These are phyloP conservation scores for Patella depressa DNA, from an alignment of 2,888 invertebrate species.

Conservation along the genomic window DNA sequence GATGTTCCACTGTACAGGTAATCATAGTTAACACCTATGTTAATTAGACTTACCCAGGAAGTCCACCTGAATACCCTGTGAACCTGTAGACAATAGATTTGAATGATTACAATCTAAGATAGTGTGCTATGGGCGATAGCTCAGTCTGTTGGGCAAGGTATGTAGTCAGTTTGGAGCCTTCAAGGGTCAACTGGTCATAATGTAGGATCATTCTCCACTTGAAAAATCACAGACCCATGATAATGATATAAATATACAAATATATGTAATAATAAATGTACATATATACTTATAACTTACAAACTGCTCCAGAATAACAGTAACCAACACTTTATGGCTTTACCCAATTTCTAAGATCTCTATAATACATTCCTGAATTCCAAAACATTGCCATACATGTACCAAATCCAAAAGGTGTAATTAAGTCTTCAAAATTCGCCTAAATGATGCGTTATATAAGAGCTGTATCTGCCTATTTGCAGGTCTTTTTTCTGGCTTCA, in stretches of 20 bases:
- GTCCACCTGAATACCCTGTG: constrained; percentile 2
- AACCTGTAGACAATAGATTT: not conserved
- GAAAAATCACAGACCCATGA: not conserved
- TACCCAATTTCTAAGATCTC: no score
- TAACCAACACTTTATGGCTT: no score
- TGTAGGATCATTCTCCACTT: constrained; percentile 2
- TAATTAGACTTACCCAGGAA: not conserved
- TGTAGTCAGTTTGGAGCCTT: not conserved
- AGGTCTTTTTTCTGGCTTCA: no score
- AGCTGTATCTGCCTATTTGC: no score
- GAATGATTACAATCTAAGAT: not conserved
- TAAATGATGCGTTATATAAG: no score
- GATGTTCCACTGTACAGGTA: not conserved
- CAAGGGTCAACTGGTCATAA: constrained; percentile 2
- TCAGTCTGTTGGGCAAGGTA: not conserved
- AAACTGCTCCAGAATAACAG: no score
- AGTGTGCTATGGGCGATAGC: not conserved
- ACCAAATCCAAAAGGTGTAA: no score
- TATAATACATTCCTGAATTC: no score
- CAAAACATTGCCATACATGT: no score
- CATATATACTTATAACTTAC: no score
- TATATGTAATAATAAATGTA: no score
- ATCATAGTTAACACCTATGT: not conserved
- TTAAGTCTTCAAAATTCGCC: no score
- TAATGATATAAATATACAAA: not conserved